phyloP scores from a whole-genome alignment of 2,888 invertebrate species.

The Orthosia gracilis region DNA sequence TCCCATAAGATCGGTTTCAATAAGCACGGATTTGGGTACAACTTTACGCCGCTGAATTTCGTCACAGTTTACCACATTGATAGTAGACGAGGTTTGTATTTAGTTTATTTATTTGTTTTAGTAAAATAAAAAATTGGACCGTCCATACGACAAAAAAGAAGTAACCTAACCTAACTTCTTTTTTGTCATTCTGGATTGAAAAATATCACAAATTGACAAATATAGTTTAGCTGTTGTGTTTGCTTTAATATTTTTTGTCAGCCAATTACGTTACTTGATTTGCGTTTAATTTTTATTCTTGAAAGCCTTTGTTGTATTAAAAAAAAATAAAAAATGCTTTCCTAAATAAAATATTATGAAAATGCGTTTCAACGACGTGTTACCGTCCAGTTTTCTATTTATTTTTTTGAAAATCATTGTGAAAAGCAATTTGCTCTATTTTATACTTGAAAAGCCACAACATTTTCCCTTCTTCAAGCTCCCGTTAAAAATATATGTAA shows the following conservation, averaged over 20 bases:
- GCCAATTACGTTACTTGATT: too few relatives aligned
- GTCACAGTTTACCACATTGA: conserved; percentile 92
- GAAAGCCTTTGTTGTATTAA: too few relatives aligned
- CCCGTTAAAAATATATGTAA: conserved; percentile 12
- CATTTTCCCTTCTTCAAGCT: conserved; percentile 24
- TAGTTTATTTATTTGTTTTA: neutral
- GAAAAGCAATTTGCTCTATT: neutral
- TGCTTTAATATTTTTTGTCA: too few relatives aligned
- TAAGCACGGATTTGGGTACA: conserved; percentile 88
- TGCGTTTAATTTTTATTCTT: too few relatives aligned
- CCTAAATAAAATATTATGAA: too few relatives aligned
- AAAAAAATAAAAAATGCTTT: too few relatives aligned
- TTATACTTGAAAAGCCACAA: neutral
- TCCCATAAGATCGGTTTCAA: conserved; percentile 88
- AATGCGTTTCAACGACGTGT: neutral
- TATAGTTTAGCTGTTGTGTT: too few relatives aligned
- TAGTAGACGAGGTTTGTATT: conserved; percentile 92
- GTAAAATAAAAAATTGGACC: too few relatives aligned
- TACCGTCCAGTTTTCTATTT: neutral
- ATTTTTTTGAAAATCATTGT: neutral
- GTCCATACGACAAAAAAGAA: too few relatives aligned
- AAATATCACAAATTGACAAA: too few relatives aligned
- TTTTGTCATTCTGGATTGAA: too few relatives aligned
- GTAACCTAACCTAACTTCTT: too few relatives aligned
- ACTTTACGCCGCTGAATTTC: conserved; percentile 92